Evolutionary conservation across 2,113 vertebrate species (phyloP).

Genomic region (Mixornis gularis): DNA sequence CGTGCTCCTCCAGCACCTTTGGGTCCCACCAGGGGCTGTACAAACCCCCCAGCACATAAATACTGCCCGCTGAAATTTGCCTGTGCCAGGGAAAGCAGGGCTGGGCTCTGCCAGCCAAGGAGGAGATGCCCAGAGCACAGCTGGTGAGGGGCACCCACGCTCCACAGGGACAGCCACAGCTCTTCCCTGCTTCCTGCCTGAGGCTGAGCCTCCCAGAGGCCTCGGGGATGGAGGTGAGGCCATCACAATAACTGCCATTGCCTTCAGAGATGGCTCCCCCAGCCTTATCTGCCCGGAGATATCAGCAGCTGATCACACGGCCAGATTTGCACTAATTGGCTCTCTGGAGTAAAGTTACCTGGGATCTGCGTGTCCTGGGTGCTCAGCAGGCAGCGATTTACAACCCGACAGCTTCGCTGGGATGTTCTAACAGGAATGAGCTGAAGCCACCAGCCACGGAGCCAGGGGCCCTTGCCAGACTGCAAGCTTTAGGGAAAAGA

Average conservation of each 20-base stretch:
- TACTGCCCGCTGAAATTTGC: fast-evolving
- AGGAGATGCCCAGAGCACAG: not conserved
- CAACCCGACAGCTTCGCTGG: not conserved
- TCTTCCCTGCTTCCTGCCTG: not conserved
- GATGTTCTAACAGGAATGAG: not conserved
- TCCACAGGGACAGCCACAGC: not conserved
- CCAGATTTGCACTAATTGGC: conserved; percentile 71
- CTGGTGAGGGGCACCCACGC: fast-evolving
- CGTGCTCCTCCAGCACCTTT: fast-evolving
- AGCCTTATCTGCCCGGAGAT: conserved; percentile 37
- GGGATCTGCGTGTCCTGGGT: conserved; percentile 7
- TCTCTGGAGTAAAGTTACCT: conserved; percentile 69
- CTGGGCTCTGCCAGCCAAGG: fast-evolving
- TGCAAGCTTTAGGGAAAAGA: not conserved
- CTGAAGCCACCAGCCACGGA: not conserved
- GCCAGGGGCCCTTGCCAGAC: not conserved
- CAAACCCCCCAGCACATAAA: fast-evolving
- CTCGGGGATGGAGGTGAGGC: not conserved
- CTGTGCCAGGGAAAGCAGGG: fast-evolving
- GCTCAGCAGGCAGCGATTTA: conserved; percentile 44
- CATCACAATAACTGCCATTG: not conserved
- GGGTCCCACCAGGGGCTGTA: fast-evolving
- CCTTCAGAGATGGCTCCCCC: not conserved
- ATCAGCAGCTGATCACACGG: conserved; percentile 52
- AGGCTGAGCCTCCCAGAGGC: not conserved